Base-by-base conservation (phyloP, 2,797 vertebrate species). In the Melanotaenia parkinsoni region DNA sequence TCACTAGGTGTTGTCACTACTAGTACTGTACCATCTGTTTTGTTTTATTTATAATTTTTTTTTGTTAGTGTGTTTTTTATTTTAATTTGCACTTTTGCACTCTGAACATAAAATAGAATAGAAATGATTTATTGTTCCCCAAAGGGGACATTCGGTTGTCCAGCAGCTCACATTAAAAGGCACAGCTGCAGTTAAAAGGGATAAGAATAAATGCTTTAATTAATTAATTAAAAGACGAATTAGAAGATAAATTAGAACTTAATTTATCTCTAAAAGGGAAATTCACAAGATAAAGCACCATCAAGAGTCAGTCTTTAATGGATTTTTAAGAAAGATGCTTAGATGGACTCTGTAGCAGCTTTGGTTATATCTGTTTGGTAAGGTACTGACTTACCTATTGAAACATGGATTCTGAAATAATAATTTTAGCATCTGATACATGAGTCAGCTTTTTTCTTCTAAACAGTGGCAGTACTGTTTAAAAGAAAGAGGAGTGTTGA, bases 1-100 rank as follows among this genome's bases (percentile, higher is more conserved):
- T 68, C 61, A 43, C 58, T n/a, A 18, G 0, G 13, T 74, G 67
- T 53, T 5, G 3, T 70, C 54, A 33, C 20, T 60, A 1, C 12
- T 0, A 30, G 30, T 24, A 37, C 37, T 50, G 4, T 62, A 26
- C 53, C 57, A 50, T 50, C 47, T 50, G 47, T n/a, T 50, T 50
- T n/a, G 20, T 20, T 50, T 8, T 28, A 26, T 26, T 26, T 26
- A 26, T 26, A 1, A 26, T 26, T 26, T 26, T 26, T 35, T 35
- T 32, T 32, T 32, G 0, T 32, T 1, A 6, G 63, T 80, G 26
- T 79, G 68, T 63, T 76, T 80, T 12, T 22, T 24, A 3, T 51
- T 26, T 54, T 54, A 4, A 14, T 28, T 28, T 13, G 24, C 24
- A 54, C 13, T 28, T 54, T 54, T 54, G 4, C 3, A 26, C 22